Conservation (phyloP, 2,797 vertebrate species). For the Lutjanus campechanus region DNA sequence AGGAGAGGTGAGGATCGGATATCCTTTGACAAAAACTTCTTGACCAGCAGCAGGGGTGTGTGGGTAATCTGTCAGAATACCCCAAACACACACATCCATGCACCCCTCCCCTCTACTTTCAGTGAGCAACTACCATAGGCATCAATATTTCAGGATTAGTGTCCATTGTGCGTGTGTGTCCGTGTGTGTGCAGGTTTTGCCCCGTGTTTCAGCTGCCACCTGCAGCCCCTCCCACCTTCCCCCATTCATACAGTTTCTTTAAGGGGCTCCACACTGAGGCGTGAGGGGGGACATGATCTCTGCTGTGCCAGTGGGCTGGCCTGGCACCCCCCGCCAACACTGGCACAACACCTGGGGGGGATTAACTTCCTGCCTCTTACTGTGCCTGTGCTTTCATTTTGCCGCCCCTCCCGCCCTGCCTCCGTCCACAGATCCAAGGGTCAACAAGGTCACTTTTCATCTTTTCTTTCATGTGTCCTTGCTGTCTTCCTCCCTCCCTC, state of each 20-base stretch:
- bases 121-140: conserved; percentile 76
- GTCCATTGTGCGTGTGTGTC: conserved; percentile 67
- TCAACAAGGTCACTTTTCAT: conserved; percentile 85
- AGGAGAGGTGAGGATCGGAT: conserved; percentile 76
- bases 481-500: conserved; percentile 52
- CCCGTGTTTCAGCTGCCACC: conserved; percentile 79
- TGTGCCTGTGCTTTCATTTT: conserved; percentile 75
- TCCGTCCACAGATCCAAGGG: conserved; percentile 70
- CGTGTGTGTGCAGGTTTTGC: conserved; percentile 58
- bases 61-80: conserved; percentile 76
- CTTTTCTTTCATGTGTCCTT: conserved; percentile 84
- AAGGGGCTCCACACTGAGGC: conserved; percentile 69
- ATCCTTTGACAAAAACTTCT: conserved; percentile 75
- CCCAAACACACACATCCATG: conserved; percentile 46
- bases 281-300: conserved; percentile 47
- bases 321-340: conserved; percentile 67
- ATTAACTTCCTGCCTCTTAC: conserved; percentile 84
- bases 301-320: conserved; percentile 73
- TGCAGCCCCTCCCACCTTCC: conserved; percentile 78
- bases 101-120: conserved; percentile 57
- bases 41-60: conserved; percentile 76
- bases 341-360: conserved; percentile 88
- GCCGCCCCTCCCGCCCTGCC: conserved; percentile 45
- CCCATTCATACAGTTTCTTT: conserved; percentile 72
- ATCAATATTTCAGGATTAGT: conserved; percentile 89